Evolutionary conservation across 2,113 vertebrate species (phyloP).

Genomic region (Paratilapia polleni): DNA sequence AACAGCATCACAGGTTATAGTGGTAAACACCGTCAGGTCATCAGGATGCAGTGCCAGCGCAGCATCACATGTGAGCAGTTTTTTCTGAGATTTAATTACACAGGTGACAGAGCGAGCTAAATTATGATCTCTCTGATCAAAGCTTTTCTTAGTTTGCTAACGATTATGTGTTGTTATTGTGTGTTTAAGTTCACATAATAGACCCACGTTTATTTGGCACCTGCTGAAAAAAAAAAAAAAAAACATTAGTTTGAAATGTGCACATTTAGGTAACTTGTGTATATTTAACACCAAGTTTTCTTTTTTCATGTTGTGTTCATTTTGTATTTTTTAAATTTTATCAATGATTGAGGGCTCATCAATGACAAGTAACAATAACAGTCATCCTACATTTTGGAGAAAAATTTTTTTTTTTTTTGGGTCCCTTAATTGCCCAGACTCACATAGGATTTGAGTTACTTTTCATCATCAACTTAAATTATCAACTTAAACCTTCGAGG

Average conservation of each 20-base stretch:
- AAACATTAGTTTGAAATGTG: too few relatives aligned
- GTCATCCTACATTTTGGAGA: not conserved
- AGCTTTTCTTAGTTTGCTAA: too few relatives aligned
- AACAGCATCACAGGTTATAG: not conserved
- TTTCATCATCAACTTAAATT: not conserved
- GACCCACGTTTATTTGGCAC: too few relatives aligned
- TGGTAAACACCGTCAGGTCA: not conserved
- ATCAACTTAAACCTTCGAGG: not conserved
- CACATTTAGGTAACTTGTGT: not conserved
- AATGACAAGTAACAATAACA: too few relatives aligned
- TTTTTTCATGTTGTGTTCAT: not conserved
- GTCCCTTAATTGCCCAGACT: too few relatives aligned
- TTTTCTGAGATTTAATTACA: slow-evolving; percentile 18
- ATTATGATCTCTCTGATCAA: not conserved
- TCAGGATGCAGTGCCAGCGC: slow-evolving; percentile 47
- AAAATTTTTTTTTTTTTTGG: too few relatives aligned
- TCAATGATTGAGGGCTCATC: too few relatives aligned
- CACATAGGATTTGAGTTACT: not conserved
- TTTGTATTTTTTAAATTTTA: not conserved
- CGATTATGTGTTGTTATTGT: not conserved
- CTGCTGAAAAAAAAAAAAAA: too few relatives aligned
- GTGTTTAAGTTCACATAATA: too few relatives aligned
- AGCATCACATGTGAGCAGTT: slow-evolving; percentile 59
- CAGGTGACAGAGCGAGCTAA: not conserved
- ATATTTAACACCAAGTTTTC: not conserved